Percentiles rank a stretch among this genome's conserved stretches.
Evolutionary conservation across 2,888 invertebrate genomes (phyloP).

Genomic region (Mylabris sibirica): DNA sequence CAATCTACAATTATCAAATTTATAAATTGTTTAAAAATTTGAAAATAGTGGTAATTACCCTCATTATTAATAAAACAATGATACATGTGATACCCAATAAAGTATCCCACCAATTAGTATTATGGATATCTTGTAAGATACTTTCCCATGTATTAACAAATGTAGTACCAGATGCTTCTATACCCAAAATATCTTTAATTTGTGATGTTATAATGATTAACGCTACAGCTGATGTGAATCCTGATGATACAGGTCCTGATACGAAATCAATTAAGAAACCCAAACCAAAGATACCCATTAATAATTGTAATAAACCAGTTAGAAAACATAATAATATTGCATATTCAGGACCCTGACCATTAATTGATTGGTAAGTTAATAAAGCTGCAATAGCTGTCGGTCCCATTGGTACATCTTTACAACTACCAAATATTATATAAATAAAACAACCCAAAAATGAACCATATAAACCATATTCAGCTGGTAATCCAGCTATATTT

Average conservation of each 20-base stretch:
- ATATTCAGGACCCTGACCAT: constrained; percentile 70
- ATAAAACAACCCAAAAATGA: constrained; percentile 66
- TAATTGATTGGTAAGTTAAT: constrained; percentile 80
- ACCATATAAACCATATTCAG: constrained; percentile 89
- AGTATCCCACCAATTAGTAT: constrained; percentile 76
- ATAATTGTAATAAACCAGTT: constrained; percentile 75
- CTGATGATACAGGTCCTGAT: constrained; percentile 87
- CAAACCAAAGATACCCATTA: constrained; percentile 84
- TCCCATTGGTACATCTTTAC: constrained; percentile 91
- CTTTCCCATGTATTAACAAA: constrained; percentile 81
- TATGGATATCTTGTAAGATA: constrained; percentile 71
- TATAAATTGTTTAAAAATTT: background rate
- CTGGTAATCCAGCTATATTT: constrained; percentile 77
- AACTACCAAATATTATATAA: constrained; percentile 89
- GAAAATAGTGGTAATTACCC: constrained; percentile 73
- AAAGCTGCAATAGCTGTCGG: constrained; percentile 92
- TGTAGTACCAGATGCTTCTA: constrained; percentile 75
- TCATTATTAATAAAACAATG: constrained; percentile 75
- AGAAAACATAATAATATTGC: constrained; percentile 80
- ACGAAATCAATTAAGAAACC: constrained; percentile 91
- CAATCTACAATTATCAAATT: constrained; percentile 62
- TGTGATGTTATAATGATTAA: constrained; percentile 90
- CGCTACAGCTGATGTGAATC: constrained; percentile 90
- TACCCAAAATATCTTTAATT: constrained; percentile 82
- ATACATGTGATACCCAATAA: constrained; percentile 80